Percentiles rank a stretch among this genome's conserved stretches.
phyloP scores from a whole-genome alignment of 2,797 vertebrate species.

The Sebastes alutus region DNA sequence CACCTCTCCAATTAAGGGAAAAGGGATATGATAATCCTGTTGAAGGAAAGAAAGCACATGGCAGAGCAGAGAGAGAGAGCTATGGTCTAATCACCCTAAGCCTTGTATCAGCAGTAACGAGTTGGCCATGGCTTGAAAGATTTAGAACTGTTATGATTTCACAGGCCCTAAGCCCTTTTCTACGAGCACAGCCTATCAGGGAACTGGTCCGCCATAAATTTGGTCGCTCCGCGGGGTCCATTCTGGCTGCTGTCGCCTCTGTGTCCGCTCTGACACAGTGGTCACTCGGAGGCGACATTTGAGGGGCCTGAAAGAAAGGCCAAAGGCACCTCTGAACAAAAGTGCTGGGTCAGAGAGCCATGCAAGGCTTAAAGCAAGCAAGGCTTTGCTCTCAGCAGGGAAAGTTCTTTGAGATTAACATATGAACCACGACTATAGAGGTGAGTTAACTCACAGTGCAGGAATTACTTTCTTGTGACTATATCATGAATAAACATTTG shows the following conservation, averaged over 20 bases:
- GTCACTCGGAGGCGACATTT: constrained; percentile 54
- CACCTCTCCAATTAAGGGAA: constrained; percentile 69
- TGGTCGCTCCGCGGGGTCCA: constrained; percentile 16
- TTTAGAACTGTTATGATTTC: constrained; percentile 72
- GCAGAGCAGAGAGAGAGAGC: constrained; percentile 48
- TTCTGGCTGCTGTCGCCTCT: constrained; percentile 30
- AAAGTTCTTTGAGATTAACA: constrained; percentile 62
- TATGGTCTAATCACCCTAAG: constrained; percentile 72
- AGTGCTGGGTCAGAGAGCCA: constrained; percentile 52
- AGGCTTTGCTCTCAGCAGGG: constrained; percentile 66
- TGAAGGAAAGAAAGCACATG: constrained; percentile 60
- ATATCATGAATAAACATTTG: not conserved
- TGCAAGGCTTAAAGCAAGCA: constrained; percentile 42
- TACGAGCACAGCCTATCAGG: constrained; percentile 34
- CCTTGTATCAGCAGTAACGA: constrained; percentile 69
- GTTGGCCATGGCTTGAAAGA: constrained; percentile 64
- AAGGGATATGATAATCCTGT: constrained; percentile 70
- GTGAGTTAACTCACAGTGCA: constrained; percentile 24
- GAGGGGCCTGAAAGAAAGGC: constrained; percentile 49
- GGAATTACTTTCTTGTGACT: constrained; percentile 3
- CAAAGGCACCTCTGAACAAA: constrained; percentile 57
- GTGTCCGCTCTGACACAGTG: constrained; percentile 36
- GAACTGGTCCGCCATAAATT: constrained; percentile 48
- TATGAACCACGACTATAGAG: constrained; percentile 50
- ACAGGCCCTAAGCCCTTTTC: constrained; percentile 59